Base-by-base conservation (phyloP, 2,888 invertebrate species). In the Machimus atricapillus region DNA sequence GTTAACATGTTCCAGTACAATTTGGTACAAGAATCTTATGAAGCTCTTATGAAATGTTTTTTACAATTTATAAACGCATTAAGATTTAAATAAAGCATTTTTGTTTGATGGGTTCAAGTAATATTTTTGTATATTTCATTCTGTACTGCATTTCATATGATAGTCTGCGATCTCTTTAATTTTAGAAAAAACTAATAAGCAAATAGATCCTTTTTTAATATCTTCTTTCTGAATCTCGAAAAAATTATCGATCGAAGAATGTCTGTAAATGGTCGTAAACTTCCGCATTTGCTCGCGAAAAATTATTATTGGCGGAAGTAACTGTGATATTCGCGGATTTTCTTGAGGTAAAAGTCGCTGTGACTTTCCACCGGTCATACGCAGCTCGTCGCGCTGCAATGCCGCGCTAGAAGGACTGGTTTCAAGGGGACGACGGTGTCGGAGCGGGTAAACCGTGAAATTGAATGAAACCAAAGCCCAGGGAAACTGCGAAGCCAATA, bases 401-500 rank as follows among this genome's bases (percentile, higher is more conserved):
- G 40, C 82, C 82, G 66, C 82, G 66, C 34, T 58, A 27, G 12
- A 27, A 66, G 66, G 66, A 66, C 66, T 66, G 66, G 66, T 66
- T 66, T 66, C 23, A 16, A 7, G 19, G 19, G 19, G 66, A 34
- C 2, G 7, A 12, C 12, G 66, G 66, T 27, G 66, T 27, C 12
- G 66, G 56, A 9, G n/a, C 85, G 73, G 46, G 31, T 27, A 52
- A 85, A 74, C 46, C 40, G 46, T 74, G 40, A 74, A 74, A 46
- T 27, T 85, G 40, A 85, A 73, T 74, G 73, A 43, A 83, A 83
- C 23, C 82, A 34, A 83, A 83, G 46, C 40, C 23, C 52, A 66
- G 37, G 23, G 82, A 83, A 37, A 79, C 34, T 83, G 37, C 8
- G 46, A 46, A 85, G 85, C 73, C 73, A 85, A 85, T 85, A 85